These are phyloP conservation scores for Synanthedon formicaeformis DNA, from an alignment of 2,888 invertebrate species.

Conservation along the genomic window DNA sequence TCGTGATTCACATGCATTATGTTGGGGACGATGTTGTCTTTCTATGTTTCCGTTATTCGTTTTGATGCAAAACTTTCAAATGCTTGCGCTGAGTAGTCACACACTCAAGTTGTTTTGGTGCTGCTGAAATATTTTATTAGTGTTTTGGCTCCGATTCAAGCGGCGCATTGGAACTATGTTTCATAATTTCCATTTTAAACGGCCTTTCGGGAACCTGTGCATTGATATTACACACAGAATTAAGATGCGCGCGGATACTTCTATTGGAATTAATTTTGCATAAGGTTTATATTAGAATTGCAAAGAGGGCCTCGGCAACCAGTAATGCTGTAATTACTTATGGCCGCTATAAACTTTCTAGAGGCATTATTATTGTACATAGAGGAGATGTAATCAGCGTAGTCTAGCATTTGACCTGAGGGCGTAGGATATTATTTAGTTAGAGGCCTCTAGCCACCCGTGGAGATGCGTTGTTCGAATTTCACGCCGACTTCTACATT, in stretches of 20 bases:
- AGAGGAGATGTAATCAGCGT: conserved; percentile 36
- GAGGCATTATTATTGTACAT: not conserved
- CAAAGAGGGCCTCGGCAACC: conserved; percentile 12
- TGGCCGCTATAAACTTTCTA: conserved; percentile 18
- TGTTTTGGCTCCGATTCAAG: conserved; percentile 54
- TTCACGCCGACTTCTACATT: not conserved
- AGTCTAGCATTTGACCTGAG: conserved; percentile 41
- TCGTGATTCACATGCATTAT: conserved; percentile 49
- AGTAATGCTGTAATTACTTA: conserved; percentile 39
- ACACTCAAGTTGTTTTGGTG: conserved; percentile 34
- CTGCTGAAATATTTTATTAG: conserved; percentile 34
- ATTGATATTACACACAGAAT: not conserved
- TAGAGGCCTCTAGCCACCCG: conserved; percentile 15
- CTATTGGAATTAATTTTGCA: not conserved
- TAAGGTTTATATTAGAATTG: not conserved
- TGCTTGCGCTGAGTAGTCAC: conserved; percentile 35
- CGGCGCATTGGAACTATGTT: conserved; percentile 1
- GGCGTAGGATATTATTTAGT: conserved; percentile 17
- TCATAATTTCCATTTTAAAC: not conserved
- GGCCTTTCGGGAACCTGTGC: not conserved
- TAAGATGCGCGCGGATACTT: not conserved
- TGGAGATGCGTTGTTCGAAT: not conserved
- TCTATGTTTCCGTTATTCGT: conserved; percentile 40
- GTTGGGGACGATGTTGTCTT: conserved; percentile 30
- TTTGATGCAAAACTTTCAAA: conserved; percentile 43